These are phyloP conservation scores for Panagrolaimus sp. DNA, from an alignment of 1,140 invertebrate species.

Conservation along the genomic window DNA sequence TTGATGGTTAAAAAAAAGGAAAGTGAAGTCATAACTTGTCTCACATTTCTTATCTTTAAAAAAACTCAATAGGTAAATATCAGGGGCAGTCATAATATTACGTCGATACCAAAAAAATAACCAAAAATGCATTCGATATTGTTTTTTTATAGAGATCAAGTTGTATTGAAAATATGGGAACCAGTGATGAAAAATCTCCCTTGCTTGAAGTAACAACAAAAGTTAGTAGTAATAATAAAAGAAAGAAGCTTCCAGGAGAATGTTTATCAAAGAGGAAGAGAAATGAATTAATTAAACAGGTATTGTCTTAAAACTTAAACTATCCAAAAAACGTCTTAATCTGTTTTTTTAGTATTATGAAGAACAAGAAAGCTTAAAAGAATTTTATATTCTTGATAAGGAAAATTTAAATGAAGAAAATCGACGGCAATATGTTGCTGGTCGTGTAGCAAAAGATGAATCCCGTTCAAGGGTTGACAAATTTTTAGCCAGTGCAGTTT, in stretches of 20 bases:
- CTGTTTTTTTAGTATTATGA: conserved; percentile 32
- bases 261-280: background rate
- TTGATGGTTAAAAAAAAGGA: too few species aligned
- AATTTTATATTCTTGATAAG: conserved; percentile 16
- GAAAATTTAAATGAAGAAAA: conserved; percentile 14
- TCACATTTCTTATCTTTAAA: too few species aligned
- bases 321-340: background rate
- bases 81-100: too few species aligned
- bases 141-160: too few species aligned
- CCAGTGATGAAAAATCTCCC: background rate
- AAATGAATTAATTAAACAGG: background rate
- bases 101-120: too few species aligned
- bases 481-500: conserved; percentile 26
- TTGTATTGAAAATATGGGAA: too few species aligned
- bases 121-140: too few species aligned
- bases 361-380: conserved; percentile 25
- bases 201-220: background rate
- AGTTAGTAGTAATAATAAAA: background rate
- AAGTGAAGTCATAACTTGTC: too few species aligned
- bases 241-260: background rate
- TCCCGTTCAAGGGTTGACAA: conserved; percentile 20
- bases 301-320: background rate
- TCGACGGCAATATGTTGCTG: too few species aligned
- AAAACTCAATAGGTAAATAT: too few species aligned
- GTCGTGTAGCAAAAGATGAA: background rate